These are phyloP conservation scores for Heliconius hortense DNA, from an alignment of 2,888 invertebrate species.

Conservation along the genomic window DNA sequence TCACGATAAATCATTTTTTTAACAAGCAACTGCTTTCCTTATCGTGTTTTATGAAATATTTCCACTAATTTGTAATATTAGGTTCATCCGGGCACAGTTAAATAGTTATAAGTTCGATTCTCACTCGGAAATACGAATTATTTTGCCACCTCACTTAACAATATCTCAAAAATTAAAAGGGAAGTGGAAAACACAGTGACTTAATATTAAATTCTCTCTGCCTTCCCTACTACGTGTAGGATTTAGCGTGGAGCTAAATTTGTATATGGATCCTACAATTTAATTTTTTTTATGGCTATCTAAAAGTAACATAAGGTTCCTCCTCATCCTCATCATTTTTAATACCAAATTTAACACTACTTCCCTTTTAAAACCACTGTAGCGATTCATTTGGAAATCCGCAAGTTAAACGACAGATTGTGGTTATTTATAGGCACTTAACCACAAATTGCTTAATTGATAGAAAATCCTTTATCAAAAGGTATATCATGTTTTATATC, in stretches of 20 bases:
- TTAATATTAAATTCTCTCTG: too few species aligned
- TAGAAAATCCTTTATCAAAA: background rate
- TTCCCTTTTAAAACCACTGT: conserved; percentile 2
- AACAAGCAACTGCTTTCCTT: background rate
- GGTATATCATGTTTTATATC: background rate
- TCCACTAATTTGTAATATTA: background rate
- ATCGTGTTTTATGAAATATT: background rate
- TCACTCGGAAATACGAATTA: too few species aligned
- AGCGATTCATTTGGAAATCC: conserved; percentile 5
- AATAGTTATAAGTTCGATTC: too few species aligned
- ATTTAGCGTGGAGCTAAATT: too few species aligned
- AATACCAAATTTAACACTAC: background rate
- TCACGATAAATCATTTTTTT: conserved; percentile 25
- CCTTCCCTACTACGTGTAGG: too few species aligned
- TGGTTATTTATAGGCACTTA: background rate
- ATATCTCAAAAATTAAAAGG: too few species aligned
- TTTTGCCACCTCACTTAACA: too few species aligned
- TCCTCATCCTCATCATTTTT: background rate
- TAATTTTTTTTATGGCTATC: too few species aligned
- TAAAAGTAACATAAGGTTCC: too few species aligned
- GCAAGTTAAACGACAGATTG: conserved; percentile 7
- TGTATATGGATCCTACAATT: too few species aligned
- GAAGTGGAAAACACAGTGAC: too few species aligned
- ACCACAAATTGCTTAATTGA: background rate
- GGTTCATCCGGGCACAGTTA: background rate